Evolutionary conservation across 2,113 vertebrate species (phyloP).

Genomic region (Oreochromis spilurus): DNA sequence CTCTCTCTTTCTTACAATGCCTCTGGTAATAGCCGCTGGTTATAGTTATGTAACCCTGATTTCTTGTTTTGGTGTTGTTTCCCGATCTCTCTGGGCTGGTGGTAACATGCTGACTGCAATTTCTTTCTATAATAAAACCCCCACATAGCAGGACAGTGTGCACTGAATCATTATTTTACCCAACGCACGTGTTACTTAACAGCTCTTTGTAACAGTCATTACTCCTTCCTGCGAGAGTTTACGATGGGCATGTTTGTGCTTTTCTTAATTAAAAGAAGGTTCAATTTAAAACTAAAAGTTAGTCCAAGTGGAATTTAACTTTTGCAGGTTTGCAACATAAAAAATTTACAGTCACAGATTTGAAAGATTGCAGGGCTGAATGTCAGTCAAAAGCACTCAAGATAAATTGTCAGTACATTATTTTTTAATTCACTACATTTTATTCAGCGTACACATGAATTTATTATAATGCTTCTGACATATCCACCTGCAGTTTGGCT

Average conservation of each 20-base stretch:
- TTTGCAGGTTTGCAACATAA: neutral
- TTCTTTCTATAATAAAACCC: neutral
- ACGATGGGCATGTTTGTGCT: neutral
- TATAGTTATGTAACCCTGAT: neutral
- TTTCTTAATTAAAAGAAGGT: neutral
- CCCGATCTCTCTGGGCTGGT: neutral
- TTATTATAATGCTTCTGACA: neutral
- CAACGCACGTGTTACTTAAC: neutral
- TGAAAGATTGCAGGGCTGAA: neutral
- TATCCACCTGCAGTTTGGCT: neutral
- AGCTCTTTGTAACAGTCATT: neutral
- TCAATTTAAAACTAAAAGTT: neutral
- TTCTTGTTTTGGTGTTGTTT: neutral
- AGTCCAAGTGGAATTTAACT: neutral
- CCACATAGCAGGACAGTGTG: neutral
- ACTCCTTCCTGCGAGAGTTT: neutral
- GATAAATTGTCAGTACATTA: neutral
- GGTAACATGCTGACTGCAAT: neutral
- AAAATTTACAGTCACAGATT: neutral
- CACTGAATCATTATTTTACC: neutral
- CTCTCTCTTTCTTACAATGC: neutral
- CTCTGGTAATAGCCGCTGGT: neutral
- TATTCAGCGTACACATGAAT: neutral
- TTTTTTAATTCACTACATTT: neutral
- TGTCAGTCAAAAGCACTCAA: neutral